phyloP scores from a whole-genome alignment of 2,888 invertebrate genomes.

The Strigamia transsilvanica region DNA sequence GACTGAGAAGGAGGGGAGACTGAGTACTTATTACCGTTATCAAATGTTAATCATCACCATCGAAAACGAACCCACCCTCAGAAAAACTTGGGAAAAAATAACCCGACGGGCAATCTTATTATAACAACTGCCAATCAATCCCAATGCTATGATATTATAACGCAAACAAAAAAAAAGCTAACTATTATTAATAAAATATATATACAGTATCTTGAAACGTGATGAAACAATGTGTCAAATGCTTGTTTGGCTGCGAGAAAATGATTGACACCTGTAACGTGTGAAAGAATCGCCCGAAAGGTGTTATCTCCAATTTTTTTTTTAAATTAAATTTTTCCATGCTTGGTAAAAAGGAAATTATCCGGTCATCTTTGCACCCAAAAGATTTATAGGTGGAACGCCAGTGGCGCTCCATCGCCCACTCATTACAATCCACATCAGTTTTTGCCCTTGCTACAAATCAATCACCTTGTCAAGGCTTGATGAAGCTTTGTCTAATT shows the following conservation, averaged over 20 bases:
- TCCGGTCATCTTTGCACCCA: not conserved
- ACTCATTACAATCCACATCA: conserved; percentile 34
- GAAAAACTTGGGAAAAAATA: not conserved
- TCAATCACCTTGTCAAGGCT: conserved; percentile 34
- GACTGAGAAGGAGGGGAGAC: conserved; percentile 9
- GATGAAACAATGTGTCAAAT: conserved; percentile 44
- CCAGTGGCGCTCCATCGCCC: conserved; percentile 37
- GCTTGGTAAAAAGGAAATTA: conserved; percentile 3
- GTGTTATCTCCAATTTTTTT: conserved; percentile 5
- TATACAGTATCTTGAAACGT: not conserved
- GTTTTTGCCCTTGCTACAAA: conserved; percentile 34
- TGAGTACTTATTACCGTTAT: conserved; percentile 32
- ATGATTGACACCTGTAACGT: conserved; percentile 32
- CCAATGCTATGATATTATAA: conserved; percentile 1
- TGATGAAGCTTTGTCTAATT: conserved; percentile 9
- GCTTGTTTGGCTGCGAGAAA: conserved; percentile 13
- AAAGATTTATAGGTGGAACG: conserved; percentile 34
- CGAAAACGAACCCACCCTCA: not conserved
- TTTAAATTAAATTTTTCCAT: conserved; percentile 23
- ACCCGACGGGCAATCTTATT: not conserved
- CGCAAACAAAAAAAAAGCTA: not conserved
- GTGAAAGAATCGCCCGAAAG: not conserved
- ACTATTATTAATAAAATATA: conserved; percentile 19
- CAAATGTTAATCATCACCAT: conserved; percentile 36
- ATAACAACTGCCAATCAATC: conserved; percentile 22